Evolutionary conservation across 1,140 invertebrate species (phyloP).

Genomic region (Cherax quadricarinatus): DNA sequence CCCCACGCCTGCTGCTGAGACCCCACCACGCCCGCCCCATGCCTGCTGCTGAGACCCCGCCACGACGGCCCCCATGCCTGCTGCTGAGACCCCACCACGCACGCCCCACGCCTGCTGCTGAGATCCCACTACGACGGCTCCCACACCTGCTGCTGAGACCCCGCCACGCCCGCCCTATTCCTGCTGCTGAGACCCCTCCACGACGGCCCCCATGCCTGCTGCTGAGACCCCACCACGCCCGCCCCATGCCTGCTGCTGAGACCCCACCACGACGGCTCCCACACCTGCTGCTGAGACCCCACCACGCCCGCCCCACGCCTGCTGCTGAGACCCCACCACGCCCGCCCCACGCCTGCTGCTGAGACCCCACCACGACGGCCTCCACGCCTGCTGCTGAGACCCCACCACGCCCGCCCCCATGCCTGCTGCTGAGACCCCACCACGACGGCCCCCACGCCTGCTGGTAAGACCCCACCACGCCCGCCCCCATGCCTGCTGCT

Average conservation of each 20-base stretch:
- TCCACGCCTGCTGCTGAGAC: background rate
- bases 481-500: no score
- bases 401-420: background rate
- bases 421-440: background rate
- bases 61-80: background rate
- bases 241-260: background rate
- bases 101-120: background rate
- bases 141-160: no score
- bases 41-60: background rate
- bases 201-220: background rate
- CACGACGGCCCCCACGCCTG: background rate
- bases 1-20: no score
- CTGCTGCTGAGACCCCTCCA: background rate
- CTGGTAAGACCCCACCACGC: background rate
- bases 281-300: background rate
- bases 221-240: background rate
- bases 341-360: no score
- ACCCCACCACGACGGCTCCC: background rate
- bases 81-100: background rate
- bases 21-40: background rate
- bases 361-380: background rate
- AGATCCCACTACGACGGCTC: background rate
- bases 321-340: background rate
- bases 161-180: background rate
- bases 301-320: background rate